Base-by-base conservation (phyloP, 2,113 vertebrate species). In the Hemicordylus capensis region DNA sequence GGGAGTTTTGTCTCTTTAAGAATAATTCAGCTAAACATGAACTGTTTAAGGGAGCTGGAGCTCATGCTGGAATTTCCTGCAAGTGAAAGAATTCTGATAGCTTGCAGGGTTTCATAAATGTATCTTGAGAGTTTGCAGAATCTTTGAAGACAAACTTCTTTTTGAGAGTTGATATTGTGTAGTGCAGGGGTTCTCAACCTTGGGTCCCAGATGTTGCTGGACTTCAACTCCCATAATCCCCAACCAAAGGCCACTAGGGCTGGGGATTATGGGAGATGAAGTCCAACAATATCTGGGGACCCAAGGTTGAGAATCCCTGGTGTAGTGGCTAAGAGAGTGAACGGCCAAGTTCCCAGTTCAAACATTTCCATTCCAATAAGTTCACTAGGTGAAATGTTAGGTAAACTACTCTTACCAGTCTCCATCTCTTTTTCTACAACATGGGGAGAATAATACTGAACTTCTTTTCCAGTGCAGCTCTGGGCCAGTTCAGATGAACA, bases 1-100 rank as follows among this genome's bases (percentile, higher is more conserved):
- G 34, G 22, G 39, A 14, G 22, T 51, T 37, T 77, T 51, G 11
- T 64, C 67, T 80, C 67, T 66, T 59, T 56, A 81, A 83, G 76
- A 89, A 73, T 34, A 67, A 83, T 46, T 69, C 85, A 56, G 9
- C 77, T 31, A 75, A 59, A 87, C 7, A 20, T 17, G 26, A n/a
- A 48, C 3, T 82, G 78, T 26, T 46, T 76, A 83, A 87, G 78
- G 37, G 82, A 76, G 2, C 61, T 58, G 81, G 70, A 63, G 79
- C 24, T 59, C 0, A 0, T 24, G n/a, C 24, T 4, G 15, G 87
- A 88, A 87, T 64, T 83, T 42, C 66, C 0, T 0, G 79, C 69
- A 56, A 84, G 75, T 81, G 44, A 59, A 54, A 81, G 78, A 84
- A 86, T 31, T 85, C 81, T 81, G 87, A 9, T n/a, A 42, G 1